Base-by-base conservation (phyloP, 2,113 vertebrate species). In the Puntigrus tetrazona region DNA sequence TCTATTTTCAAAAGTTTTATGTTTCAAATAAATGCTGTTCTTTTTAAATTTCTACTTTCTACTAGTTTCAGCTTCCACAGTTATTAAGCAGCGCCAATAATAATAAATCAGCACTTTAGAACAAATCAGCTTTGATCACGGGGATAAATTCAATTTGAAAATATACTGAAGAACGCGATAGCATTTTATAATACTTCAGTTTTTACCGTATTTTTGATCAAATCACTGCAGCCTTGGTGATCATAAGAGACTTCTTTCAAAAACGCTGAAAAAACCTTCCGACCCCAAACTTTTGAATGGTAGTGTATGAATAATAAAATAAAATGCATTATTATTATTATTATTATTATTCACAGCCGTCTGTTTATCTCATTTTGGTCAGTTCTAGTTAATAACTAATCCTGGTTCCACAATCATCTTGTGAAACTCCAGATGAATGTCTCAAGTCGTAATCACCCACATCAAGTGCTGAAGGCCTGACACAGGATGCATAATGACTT, bases 401-500 rank as follows among this genome's bases (percentile, higher is more conserved):
- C 47, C 76, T 59, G n/a, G 8, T 16, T 27, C 52, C 9, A 59
- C 36, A 65, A 79, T 41, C 34, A 13, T 61, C 22, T 22, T 22
- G 31, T n/a, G 18, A 77, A 57, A 57, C 20, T 41, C 22, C 55
- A 61, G 50, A 61, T 78, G 7, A 79, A 67, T 43, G 16, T 80
- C 59, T 80, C 1, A 45, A 67, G 59, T 65, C 20, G 5, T 67
- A 80, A 80, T 80, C 78, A 45, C n/a, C 59, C 41, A 47, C 59
- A 80, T 80, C 78, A 80, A 18, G 20, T 8, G 34, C 77, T 85
- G 89, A 86, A 86, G 81, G 1, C 27, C 72, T 74, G 81, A 86
- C 84, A 52, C 84, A 52, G 83, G 87, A 82, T 86, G 89, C 76
- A 59, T 91, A 93, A 94, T 94, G 91, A 92, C 90, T 92, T 90